Evolutionary conservation across 1,140 invertebrate species (phyloP).

Genomic region (Acromyrmex echinatior): DNA sequence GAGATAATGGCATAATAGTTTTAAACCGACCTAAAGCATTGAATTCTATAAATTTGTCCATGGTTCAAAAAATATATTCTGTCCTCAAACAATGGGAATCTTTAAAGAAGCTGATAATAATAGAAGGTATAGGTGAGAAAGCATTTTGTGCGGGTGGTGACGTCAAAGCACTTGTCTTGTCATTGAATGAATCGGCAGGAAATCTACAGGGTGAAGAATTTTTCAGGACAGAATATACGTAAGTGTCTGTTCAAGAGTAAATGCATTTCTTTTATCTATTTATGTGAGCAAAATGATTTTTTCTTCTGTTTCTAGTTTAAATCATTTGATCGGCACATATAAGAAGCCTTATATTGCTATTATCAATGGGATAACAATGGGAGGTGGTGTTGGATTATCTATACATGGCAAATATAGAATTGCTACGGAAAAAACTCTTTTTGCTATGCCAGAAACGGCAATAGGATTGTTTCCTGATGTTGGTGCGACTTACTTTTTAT

Average conservation of each 20-base stretch:
- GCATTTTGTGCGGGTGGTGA: conserved; percentile 99
- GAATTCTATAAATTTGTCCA: conserved; percentile 96
- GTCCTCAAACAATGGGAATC: conserved; percentile 95
- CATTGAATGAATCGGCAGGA: conserved; percentile 89
- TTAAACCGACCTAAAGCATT: conserved; percentile 97
- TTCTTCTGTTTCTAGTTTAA: conserved; percentile 34
- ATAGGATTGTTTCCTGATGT: conserved; percentile 99
- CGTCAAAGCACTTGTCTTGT: conserved; percentile 93
- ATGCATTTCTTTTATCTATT: not conserved
- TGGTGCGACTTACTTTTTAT: conserved; percentile 96
- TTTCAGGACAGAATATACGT: conserved; percentile 96
- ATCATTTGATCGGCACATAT: conserved; percentile 92
- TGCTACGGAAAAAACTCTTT: conserved; percentile 98
- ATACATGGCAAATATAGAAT: conserved; percentile 97
- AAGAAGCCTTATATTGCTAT: conserved; percentile 97
- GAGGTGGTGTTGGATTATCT: conserved; percentile 98
- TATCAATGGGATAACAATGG: conserved; percentile 99
- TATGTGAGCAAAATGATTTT: not conserved
- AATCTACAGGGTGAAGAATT: conserved; percentile 91
- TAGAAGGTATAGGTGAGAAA: conserved; percentile 96
- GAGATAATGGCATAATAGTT: conserved; percentile 92
- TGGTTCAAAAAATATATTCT: conserved; percentile 95
- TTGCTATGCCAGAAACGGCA: conserved; percentile 99
- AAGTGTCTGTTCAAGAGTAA: conserved; percentile 36
- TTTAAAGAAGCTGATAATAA: conserved; percentile 93